phyloP scores from a whole-genome alignment of 35 echinoderm and acorn worm species.

The Chiridota heheva region DNA sequence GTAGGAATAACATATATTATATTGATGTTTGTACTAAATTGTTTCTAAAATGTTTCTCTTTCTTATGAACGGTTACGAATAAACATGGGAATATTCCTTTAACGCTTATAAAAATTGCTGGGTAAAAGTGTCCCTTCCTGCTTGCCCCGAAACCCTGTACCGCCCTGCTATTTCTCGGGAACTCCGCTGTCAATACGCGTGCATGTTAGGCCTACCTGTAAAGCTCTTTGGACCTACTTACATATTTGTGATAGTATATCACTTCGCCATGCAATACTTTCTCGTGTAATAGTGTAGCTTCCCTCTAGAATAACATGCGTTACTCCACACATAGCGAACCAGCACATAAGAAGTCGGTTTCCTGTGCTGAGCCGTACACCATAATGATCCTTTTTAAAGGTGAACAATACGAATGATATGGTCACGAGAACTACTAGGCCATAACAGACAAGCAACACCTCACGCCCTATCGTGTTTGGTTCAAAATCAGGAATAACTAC shows the following conservation, averaged over 20 bases:
- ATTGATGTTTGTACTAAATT: too few species aligned
- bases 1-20: too few species aligned
- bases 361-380: not conserved
- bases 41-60: too few species aligned
- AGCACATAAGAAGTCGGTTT: conserved; percentile 23
- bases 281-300: not conserved
- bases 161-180: too few species aligned
- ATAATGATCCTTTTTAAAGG: conserved; percentile 2
- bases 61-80: too few species aligned
- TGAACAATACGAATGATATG: not conserved
- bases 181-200: too few species aligned
- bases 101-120: too few species aligned
- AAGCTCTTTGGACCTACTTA: conserved; percentile 9
- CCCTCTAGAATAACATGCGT: conserved; percentile 30
- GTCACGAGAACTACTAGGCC: not conserved
- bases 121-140: too few species aligned
- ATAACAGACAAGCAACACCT: not conserved
- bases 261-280: not conserved
- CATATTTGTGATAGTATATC: conserved; percentile 21
- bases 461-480: conserved; percentile 1
- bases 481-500: conserved; percentile 10
- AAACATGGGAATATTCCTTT: too few species aligned
- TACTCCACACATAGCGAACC: conserved; percentile 36
- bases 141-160: too few species aligned
- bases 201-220: not conserved